Evolutionary conservation across 2,113 vertebrate species (phyloP).

Genomic region (Caranx ignobilis): DNA sequence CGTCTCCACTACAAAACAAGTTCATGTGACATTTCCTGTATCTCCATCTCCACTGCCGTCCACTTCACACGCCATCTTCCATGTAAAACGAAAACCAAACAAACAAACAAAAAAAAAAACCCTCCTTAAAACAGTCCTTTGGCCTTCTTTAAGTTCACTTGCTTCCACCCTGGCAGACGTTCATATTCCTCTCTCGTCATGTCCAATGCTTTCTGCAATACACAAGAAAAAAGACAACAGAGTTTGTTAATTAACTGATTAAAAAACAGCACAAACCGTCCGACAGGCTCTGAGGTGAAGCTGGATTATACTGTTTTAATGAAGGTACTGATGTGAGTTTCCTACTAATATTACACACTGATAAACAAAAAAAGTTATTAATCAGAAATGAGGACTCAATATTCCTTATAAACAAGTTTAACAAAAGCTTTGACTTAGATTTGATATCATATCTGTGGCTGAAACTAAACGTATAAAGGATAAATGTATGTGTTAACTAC

Average conservation of each 20-base stretch:
- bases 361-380: background rate
- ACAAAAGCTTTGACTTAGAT: no score
- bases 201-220: conserved; percentile 89
- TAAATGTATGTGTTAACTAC: no score
- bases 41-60: conserved; percentile 10
- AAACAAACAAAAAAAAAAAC: background rate
- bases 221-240: background rate
- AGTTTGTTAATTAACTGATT: background rate
- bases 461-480: no score
- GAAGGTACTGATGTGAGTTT: background rate
- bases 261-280: background rate
- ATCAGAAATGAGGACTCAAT: no score
- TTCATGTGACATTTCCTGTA: background rate
- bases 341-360: background rate
- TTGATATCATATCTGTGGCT: no score
- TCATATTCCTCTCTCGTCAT: conserved; percentile 93
- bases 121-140: conserved; percentile 93
- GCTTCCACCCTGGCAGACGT: conserved; percentile 94
- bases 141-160: conserved; percentile 95
- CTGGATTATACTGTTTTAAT: background rate
- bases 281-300: background rate
- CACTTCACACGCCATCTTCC: conserved; percentile 31
- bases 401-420: no score
- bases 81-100: background rate
- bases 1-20: background rate